phyloP scores from a whole-genome alignment of 2,797 vertebrate genomes.

The Gymnoscopelus braueri region DNA sequence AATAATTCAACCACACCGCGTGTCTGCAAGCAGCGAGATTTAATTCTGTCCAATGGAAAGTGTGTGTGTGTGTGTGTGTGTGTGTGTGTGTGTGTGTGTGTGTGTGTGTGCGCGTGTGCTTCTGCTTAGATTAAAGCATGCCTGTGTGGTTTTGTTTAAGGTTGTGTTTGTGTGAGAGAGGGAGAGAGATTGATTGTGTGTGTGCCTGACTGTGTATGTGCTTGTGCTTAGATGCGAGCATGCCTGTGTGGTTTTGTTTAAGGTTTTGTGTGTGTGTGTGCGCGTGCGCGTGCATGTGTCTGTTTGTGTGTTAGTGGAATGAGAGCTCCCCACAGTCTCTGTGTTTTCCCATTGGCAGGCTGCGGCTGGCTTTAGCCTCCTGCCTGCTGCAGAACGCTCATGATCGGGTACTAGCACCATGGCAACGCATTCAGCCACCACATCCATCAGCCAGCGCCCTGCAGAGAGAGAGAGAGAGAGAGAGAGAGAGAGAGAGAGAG shows the following conservation, averaged over 20 bases:
- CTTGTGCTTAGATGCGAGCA: no score
- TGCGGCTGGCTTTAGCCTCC: slow-evolving; percentile 64
- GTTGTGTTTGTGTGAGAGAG: slow-evolving; percentile 6
- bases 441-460: slow-evolving; percentile 65
- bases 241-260: no score
- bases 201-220: no score
- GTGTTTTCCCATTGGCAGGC: slow-evolving; percentile 77
- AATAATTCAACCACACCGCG: slow-evolving; percentile 84
- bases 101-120: slow-evolving; percentile 16
- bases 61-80: slow-evolving; percentile 53
- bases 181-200: no score
- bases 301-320: slow-evolving; percentile 62
- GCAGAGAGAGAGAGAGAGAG: slow-evolving; percentile 23
- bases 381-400: slow-evolving; percentile 51
- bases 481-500: neutral
- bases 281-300: slow-evolving; percentile 2
- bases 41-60: slow-evolving; percentile 85
- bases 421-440: slow-evolving; percentile 67
- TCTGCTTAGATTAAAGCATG: slow-evolving; percentile 18
- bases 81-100: slow-evolving; percentile 50
- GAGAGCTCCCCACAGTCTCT: slow-evolving; percentile 65
- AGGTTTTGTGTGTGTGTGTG: slow-evolving; percentile 2
- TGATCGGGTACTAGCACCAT: slow-evolving; percentile 69
- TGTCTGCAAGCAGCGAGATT: slow-evolving; percentile 82
- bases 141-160: slow-evolving; percentile 24